Evolutionary conservation across 2,113 vertebrate genomes (phyloP), one percentile per base, ranked within the genome.

Genomic region (Vulpes ferrilata): DNA sequence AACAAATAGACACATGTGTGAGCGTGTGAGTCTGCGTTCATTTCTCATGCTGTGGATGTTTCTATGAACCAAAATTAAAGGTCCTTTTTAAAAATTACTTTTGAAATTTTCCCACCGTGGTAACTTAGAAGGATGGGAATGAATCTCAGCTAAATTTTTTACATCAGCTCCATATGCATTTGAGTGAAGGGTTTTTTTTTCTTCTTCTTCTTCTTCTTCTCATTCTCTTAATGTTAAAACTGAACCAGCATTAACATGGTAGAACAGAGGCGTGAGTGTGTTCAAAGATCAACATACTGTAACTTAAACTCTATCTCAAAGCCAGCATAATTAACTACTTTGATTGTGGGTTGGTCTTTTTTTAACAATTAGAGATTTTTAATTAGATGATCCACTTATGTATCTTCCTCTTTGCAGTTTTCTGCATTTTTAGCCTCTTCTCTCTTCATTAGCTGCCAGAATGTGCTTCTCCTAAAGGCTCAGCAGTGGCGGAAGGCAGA

Each of bases 241-340:
- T 93, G 95, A 98, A 96, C 90, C 73, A 87, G 84, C 95, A 43
- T 95, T 97, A 93, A 92, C 92, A 62, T 69, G 74, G 92, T 94
- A 95, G 67, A 83, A 51, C 74, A 59, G 91, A 57, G 9, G 38
- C 92, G 71, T 51, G 32, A 80, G 60, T 57, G 90, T n/a, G 32
- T 93, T 57, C 92, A 81, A 65, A 85, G 60, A 65, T 93, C 92
- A 92, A 86, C 55, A 17, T 69, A 78, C 76, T 74, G 55, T 91
- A 82, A 90, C 84, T 94, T 81, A 84, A 97, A 82, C 65, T 76
- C 60, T 90, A 11, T 94, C 76, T 94, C 71, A 62, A 90, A 95
- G 88, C 88, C 97, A 96, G 85, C 78, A 32, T 85, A 71, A 78
- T 53, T 11, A 89, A 89, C 80, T 62, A 32, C 62, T 92, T 80